Conservation (phyloP, 2,113 vertebrate species). For the Nyctibius bracteatus region DNA sequence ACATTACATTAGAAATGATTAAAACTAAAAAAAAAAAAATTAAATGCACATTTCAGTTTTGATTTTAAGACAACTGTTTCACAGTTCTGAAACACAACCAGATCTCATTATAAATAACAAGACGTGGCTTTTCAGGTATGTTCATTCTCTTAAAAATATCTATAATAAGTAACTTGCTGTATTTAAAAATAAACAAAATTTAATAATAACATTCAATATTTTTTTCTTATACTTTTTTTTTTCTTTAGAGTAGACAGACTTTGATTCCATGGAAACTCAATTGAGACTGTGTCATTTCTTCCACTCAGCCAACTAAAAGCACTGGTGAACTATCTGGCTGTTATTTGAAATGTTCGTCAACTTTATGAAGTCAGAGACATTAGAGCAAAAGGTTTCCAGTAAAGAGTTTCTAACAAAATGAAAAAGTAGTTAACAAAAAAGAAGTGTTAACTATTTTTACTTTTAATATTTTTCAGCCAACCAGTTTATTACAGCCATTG, state of each 20-base stretch:
- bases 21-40: not conserved
- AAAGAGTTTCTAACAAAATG: slow-evolving; percentile 55
- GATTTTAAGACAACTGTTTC: not conserved
- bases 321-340: slow-evolving; percentile 51
- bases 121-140: not conserved
- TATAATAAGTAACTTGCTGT: not conserved
- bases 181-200: not conserved
- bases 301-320: slow-evolving; percentile 37
- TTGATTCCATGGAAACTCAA: slow-evolving; percentile 46
- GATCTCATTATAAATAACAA: not conserved
- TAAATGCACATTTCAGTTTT: not conserved
- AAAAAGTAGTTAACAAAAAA: not conserved
- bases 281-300: slow-evolving; percentile 37
- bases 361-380: slow-evolving; percentile 41
- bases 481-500: not conserved
- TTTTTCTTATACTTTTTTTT: not conserved
- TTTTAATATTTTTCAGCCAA: slow-evolving; percentile 55
- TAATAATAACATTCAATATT: not conserved
- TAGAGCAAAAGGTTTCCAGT: slow-evolving; percentile 55
- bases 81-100: not conserved
- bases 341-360: slow-evolving; percentile 64
- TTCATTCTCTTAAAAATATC: not conserved
- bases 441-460: slow-evolving; percentile 30
- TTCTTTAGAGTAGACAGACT: not conserved
- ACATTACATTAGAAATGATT: not conserved